These are phyloP conservation scores for Apostichopus californicus DNA, from an alignment of 35 echinoderm and acorn worm genomes.

Conservation along the genomic window DNA sequence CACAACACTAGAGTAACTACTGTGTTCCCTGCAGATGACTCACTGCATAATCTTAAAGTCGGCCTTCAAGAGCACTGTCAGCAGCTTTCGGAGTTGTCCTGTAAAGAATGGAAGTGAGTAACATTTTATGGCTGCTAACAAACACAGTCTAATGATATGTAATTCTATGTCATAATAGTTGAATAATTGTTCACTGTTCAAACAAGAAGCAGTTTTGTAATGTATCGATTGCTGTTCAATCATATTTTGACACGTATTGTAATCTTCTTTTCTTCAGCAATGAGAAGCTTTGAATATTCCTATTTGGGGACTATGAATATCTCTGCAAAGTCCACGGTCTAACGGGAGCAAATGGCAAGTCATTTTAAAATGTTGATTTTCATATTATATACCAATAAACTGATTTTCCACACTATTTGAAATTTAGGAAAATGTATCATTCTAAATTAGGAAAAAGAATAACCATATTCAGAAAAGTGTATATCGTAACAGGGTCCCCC, in stretches of 20 bases:
- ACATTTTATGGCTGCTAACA: too few species aligned
- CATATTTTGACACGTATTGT: neutral
- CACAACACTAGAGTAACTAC: constrained; percentile 60
- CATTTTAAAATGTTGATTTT: too few species aligned
- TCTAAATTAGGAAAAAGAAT: too few species aligned
- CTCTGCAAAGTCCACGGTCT: constrained; percentile 69
- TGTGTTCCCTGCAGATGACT: constrained; percentile 63
- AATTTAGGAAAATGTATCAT: neutral
- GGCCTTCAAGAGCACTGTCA: constrained; percentile 18
- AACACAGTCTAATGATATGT: too few species aligned
- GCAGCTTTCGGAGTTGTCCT: constrained; percentile 22
- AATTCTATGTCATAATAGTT: too few species aligned
- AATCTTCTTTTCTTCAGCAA: constrained; percentile 12
- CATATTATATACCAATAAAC: too few species aligned
- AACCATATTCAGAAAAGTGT: too few species aligned
- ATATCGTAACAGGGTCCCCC: too few species aligned
- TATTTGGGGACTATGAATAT: constrained; percentile 67
- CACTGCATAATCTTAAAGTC: constrained; percentile 17
- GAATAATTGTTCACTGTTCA: too few species aligned
- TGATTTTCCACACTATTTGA: too few species aligned
- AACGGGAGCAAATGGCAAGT: constrained; percentile 59
- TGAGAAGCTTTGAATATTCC: constrained; percentile 4
- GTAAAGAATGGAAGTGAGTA: constrained; percentile 51
- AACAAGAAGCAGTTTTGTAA: too few species aligned
- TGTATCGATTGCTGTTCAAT: too few species aligned